Base-by-base conservation (phyloP, 2,797 vertebrate species). In the Kryptolebias ocellatus region DNA sequence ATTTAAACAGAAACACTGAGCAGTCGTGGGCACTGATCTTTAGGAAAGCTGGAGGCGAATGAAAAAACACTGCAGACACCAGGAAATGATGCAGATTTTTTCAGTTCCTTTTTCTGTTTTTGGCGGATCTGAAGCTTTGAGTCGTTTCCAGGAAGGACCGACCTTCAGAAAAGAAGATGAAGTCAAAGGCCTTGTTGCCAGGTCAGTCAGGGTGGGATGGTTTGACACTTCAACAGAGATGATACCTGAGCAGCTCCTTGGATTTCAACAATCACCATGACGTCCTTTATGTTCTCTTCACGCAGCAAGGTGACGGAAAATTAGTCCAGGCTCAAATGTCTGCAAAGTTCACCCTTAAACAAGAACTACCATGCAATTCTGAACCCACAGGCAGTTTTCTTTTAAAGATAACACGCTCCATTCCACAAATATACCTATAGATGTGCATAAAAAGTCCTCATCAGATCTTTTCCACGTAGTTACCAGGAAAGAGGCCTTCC, bases 391-490 rank as follows among this genome's bases (percentile, higher is more conserved):
- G 44, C 16, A 18, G 39, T 51, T 61, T 68, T 17, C 57, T 65
- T 24, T 24, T 24, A 1, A 59, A 47, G 11, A 24, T 10, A 1
- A 28, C 74, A 52, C 58, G 62, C 56, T 69, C 50, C 46, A 47
- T 67, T 49, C 1, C 54, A 70, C 9, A 49, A 55, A 56, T 37
- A 49, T 50, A 16, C 62, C 56, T 15, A 44, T 31, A 56, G 5
- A 46, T 10, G 54, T 69, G 56, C 27, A 56, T 2, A 3, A 12
- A 14, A 15, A 42, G 56, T 53, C 16, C 29, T 9, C 7, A 42
- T 98, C 93, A 99, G 74, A 99, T 96, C 90, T 96, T 99, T 90
- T 97, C 95, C 75, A 99, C 98, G 0, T 98, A 98, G 87, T 99
- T 99, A 28, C 97, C 97, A 0, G 98, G 98, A 70, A 99, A 99